Base-by-base conservation (phyloP, 2,113 vertebrate genomes). In the Macrotus californicus region DNA sequence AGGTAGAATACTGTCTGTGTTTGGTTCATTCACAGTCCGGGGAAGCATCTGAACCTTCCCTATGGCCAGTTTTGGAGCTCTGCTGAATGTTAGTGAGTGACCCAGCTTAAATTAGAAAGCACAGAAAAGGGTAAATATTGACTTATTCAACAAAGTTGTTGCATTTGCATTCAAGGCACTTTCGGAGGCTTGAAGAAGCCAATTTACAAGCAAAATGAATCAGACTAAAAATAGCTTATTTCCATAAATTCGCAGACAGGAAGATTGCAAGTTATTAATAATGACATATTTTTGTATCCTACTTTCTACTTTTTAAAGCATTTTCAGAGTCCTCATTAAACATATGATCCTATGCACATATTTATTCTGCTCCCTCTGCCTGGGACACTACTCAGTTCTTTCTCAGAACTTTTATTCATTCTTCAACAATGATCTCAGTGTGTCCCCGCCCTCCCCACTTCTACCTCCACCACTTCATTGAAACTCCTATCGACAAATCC, bases 201-300 rank as follows among this genome's bases (percentile, higher is more conserved):
- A 77, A 16, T 91, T 90, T 43, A 36, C 1, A 36, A 87, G 77
- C 22, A 73, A 89, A 89, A 76, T 86, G 67, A 91, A 39, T 26
- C 61, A 43, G 26, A 36, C n/a, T 89, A n/a, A 96, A 96, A 95
- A 67, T 82, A 87, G 52, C 29, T 21, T 67, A 90, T 87, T 93
- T 89, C 43, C n/a, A 43, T 95, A 83, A 82, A 77, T 95, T 86
- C 73, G 70, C 48, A 89, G 21, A 89, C 54, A 72, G 50, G 36
- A 95, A n/a, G 36, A 15, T 72, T 90, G 39, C 1, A 88, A 22
- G 6, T 34, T 96, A 66, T 87, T 81, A 73, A 46, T 86, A 81
- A 59, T 67, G 36, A 46, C 24, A 39, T 80, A 41, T 43, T 64
- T 88, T 66, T 83, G 22, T 82, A 29, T 92, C 22, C 21, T 64